These are phyloP conservation scores for Hydrozoanthus tunicans DNA, from an alignment of 64 coral and sea anemone species.

Conservation along the genomic window DNA sequence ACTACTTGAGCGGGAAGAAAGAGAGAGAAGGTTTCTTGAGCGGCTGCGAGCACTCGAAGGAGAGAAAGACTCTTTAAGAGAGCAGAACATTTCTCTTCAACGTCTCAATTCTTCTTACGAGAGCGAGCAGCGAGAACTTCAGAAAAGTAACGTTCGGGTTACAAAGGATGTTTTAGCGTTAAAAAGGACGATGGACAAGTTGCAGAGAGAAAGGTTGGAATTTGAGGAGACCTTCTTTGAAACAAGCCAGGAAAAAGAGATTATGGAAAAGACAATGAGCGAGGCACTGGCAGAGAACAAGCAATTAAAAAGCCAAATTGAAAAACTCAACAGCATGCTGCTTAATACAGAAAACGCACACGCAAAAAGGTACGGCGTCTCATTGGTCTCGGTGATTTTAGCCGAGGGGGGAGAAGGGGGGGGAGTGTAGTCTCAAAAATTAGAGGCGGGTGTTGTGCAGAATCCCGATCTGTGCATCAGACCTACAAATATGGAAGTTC, in stretches of 20 bases:
- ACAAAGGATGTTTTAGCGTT: constrained; percentile 85
- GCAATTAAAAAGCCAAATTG: constrained; percentile 62
- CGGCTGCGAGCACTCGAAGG: constrained; percentile 66
- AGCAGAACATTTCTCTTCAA: constrained; percentile 73
- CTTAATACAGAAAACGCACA: constrained; percentile 57
- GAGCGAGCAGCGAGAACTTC: constrained; percentile 74
- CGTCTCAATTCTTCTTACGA: constrained; percentile 83
- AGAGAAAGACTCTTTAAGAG: constrained; percentile 55
- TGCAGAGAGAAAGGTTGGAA: constrained; percentile 79
- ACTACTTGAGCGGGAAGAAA: constrained; percentile 71
- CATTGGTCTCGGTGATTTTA: no score
- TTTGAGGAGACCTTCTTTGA: constrained; percentile 93
- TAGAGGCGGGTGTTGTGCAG: no score
- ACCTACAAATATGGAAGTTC: no score
- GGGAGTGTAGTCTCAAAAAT: no score
- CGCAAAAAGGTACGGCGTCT: constrained; percentile 61
- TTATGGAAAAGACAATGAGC: constrained; percentile 58
- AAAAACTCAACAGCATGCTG: constrained; percentile 59
- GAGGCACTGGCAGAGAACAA: constrained; percentile 70
- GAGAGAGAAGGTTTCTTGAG: constrained; percentile 65
- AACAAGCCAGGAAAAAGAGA: constrained; percentile 77
- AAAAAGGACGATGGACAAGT: constrained; percentile 83
- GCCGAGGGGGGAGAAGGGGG: no score
- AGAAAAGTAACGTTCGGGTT: constrained; percentile 73
- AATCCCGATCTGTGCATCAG: no score